Evolutionary conservation across 2,797 vertebrate genomes (phyloP).

Genomic region (Thalassophryne amazonica): DNA sequence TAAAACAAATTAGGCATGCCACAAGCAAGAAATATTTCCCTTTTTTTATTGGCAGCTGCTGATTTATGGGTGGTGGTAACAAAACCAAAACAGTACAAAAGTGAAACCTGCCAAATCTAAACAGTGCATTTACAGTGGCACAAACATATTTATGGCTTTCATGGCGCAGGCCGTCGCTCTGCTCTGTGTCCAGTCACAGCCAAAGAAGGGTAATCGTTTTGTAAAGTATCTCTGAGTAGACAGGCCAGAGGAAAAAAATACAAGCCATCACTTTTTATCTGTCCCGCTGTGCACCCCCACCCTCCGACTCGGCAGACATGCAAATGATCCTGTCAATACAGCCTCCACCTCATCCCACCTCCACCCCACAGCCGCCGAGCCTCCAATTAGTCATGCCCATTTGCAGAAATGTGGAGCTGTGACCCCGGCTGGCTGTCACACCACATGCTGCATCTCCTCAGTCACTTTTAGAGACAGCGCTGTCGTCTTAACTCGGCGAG

Average conservation of each 20-base stretch:
- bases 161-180: constrained; percentile 10
- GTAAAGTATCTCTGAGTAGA: constrained; percentile 25
- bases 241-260: constrained; percentile 22
- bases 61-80: neutral
- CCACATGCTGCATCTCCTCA: constrained; percentile 57
- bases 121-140: neutral
- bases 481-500: constrained; percentile 54
- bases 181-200: constrained; percentile 19
- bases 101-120: neutral
- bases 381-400: constrained; percentile 63
- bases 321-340: constrained; percentile 74
- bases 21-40: neutral
- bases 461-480: constrained; percentile 57
- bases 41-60: constrained; percentile 1
- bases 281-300: constrained; percentile 40
- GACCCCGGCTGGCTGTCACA: constrained; percentile 72
- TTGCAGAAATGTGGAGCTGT: constrained; percentile 66
- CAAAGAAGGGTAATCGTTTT: constrained; percentile 39
- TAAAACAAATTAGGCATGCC: constrained; percentile 3
- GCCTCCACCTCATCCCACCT: constrained; percentile 3
- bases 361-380: constrained; percentile 42
- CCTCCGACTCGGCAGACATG: constrained; percentile 66
- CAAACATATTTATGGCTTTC: constrained; percentile 3
- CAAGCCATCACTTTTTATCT: constrained; percentile 54
- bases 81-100: constrained; percentile 2